Evolutionary conservation across 2,797 vertebrate species (phyloP), one percentile per base, ranked within the genome.

Genomic region (Acrossocheilus wenchowensis): DNA sequence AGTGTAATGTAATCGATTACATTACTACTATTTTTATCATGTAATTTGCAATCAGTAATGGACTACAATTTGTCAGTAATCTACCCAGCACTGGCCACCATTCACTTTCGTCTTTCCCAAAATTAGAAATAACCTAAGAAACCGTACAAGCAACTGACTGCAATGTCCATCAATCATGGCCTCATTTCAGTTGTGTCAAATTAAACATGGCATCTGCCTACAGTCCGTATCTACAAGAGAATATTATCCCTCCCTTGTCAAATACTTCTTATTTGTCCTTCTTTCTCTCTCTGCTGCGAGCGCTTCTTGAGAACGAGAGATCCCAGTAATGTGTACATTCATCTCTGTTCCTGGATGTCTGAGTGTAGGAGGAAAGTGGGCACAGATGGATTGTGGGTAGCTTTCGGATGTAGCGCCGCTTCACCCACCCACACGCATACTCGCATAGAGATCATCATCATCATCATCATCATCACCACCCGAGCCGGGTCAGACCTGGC

Each of bases 301-400:
- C 17, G 4, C 7, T 62, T 64, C 71, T 75, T 15, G 23, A 78
- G 64, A 79, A 45, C 9, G 48, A 69, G 74, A 48, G 26, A 68
- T 50, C 15, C 11, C 26, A 68, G 21, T 36, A 66, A 41, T 73
- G 39, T 86, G 26, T 39, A 81, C 54, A 48, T 73, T 57, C 34
- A 9, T 85, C 64, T 72, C 45, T 45, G 68, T 60, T 81, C 84
- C 68, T 71, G 60, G 26, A 30, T 64, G n/a, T 64, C 66, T 78
- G 41, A 77, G 60, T 77, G 82, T 84, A 62, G 50, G 77, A 72
- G 84, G 77, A 6, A 74, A 74, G 82, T 68, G 69, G 57, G 83
- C 82, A 87, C 86, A 87, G 86, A 87, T 84, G 82, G 86, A 72
- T 87, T 68, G 82, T 87, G 87, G 87, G 87, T 68, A 84, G 87